A percentile compares a stretch with the other conserved stretches of the same genome.
Evolutionary conservation across 2,113 vertebrate genomes (phyloP).

Genomic region (Sylvia atricapilla): DNA sequence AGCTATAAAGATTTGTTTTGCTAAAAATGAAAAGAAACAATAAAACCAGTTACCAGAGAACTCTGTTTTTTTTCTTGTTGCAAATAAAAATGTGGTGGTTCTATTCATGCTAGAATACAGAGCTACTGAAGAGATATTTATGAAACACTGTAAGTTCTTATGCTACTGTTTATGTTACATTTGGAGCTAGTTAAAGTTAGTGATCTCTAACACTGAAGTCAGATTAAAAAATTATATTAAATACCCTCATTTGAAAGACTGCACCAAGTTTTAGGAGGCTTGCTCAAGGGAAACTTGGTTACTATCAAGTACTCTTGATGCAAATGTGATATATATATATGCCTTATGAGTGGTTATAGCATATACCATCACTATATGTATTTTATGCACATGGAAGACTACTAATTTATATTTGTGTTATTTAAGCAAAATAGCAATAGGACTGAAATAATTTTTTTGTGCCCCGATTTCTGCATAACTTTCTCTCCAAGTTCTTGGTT

Average conservation of each 20-base stretch:
- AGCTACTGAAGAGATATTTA: background rate
- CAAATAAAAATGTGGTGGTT: background rate
- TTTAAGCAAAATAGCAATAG: background rate
- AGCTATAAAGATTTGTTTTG: background rate
- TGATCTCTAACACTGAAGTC: background rate
- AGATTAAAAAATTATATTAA: background rate
- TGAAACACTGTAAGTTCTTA: background rate
- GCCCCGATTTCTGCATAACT: background rate
- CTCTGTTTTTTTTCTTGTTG: background rate
- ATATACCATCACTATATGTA: background rate
- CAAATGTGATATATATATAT: background rate
- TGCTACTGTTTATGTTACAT: background rate
- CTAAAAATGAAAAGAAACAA: background rate
- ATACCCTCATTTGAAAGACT: background rate
- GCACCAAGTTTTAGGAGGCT: background rate
- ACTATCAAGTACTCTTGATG: background rate
- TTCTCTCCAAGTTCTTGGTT: background rate
- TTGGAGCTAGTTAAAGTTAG: background rate
- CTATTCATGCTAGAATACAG: background rate
- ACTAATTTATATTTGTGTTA: background rate
- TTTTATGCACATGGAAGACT: background rate
- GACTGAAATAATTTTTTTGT: background rate
- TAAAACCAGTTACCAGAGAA: background rate
- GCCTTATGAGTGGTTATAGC: background rate
- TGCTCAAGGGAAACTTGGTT: background rate